These are phyloP conservation scores for Luscinia luscinia DNA, from an alignment of 2,797 vertebrate genomes.

Conservation along the genomic window DNA sequence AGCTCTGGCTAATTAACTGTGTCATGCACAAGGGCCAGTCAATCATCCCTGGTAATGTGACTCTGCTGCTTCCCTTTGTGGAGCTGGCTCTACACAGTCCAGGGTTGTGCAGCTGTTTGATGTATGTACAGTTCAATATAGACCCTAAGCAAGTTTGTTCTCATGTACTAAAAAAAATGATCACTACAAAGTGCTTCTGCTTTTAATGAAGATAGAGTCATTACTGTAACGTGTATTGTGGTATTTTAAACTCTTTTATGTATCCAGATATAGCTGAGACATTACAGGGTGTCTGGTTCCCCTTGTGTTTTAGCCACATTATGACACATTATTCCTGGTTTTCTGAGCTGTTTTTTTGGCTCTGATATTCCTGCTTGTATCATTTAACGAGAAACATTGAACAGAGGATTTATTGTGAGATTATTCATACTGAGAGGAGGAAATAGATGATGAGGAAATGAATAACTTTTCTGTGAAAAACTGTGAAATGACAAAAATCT, in stretches of 20 bases:
- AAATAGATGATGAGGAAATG: conserved; percentile 19
- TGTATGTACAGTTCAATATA: background rate
- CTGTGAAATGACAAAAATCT: conserved; percentile 2
- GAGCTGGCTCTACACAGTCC: background rate
- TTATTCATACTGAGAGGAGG: conserved; percentile 6
- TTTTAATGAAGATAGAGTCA: background rate
- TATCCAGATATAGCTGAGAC: background rate
- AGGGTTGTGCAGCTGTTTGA: background rate
- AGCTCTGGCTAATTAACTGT: background rate
- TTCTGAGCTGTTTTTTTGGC: background rate
- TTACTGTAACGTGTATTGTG: background rate
- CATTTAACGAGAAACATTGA: conserved; percentile 8
- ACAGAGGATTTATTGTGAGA: background rate
- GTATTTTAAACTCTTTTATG: background rate
- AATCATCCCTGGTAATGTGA: background rate
- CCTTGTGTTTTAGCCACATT: background rate
- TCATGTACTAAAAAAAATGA: background rate
- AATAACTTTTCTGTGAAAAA: conserved; percentile 11
- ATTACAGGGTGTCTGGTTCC: background rate
- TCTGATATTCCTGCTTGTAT: background rate
- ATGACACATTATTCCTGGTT: background rate
- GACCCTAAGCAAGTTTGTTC: background rate
- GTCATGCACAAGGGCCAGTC: background rate
- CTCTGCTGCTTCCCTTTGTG: background rate
- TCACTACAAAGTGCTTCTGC: background rate